Conservation (phyloP, 2,113 vertebrate genomes). For the Mohoua ochrocephala region DNA sequence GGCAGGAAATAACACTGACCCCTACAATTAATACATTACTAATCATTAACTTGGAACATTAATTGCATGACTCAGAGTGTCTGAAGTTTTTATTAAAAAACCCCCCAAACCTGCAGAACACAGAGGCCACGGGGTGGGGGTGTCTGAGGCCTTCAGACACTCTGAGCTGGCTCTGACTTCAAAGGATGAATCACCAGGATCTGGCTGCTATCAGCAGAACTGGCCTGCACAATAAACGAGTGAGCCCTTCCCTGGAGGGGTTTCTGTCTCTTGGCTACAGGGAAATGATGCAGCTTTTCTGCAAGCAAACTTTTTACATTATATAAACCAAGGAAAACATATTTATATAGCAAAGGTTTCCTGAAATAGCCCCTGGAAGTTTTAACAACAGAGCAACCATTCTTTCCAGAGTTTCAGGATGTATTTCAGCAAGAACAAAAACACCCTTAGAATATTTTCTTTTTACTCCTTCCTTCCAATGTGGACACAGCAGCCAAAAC, state of each 20-base stretch:
- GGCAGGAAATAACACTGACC: background rate
- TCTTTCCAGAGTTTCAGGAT: background rate
- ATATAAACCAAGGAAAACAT: background rate
- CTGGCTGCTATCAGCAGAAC: background rate
- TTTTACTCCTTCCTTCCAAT: background rate
- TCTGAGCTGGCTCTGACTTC: slow-evolving; percentile 10
- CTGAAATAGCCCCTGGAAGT: background rate
- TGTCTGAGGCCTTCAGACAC: background rate
- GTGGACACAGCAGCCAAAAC: background rate
- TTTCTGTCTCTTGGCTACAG: background rate
- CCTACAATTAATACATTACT: background rate
- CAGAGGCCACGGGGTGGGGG: background rate
- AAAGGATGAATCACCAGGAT: slow-evolving; percentile 19
- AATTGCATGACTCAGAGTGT: background rate
- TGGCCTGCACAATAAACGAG: background rate
- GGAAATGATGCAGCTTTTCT: background rate
- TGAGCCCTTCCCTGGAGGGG: background rate
- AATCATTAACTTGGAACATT: background rate
- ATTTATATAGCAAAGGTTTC: background rate
- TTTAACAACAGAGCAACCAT: background rate
- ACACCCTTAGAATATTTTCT: background rate
- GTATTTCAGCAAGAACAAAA: background rate
- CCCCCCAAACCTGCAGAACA: background rate
- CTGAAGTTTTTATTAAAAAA: background rate
- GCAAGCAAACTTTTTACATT: background rate